phyloP scores from a whole-genome alignment of 2,797 vertebrate genomes.

The Onychomys arenicola region DNA sequence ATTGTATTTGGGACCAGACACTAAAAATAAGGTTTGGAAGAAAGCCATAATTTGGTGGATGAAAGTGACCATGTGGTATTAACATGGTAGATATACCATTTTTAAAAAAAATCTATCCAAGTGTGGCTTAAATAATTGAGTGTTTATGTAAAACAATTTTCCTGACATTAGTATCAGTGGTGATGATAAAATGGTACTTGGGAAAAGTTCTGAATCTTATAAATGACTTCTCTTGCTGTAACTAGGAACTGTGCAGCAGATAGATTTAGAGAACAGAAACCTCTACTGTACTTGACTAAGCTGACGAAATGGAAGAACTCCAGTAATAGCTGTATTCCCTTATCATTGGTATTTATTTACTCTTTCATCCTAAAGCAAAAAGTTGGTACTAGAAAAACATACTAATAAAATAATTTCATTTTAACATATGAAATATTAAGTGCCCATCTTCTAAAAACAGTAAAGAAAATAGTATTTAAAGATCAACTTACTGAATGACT shows the following conservation, averaged over 20 bases:
- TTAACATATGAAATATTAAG: neutral
- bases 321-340: neutral
- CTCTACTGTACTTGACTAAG: too few species aligned
- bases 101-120: neutral
- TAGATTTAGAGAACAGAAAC: neutral
- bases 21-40: neutral
- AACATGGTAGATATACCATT: neutral
- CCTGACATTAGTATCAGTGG: neutral
- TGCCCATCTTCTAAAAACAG: neutral
- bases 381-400: neutral
- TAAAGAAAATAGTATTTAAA: neutral
- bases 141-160: constrained; percentile 19
- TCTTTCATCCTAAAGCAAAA: neutral
- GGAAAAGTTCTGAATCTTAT: constrained; percentile 14
- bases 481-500: neutral
- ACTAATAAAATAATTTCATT: neutral
- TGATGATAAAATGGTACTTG: neutral
- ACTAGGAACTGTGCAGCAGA: neutral
- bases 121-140: neutral
- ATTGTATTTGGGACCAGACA: constrained; percentile 44
- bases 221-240: neutral
- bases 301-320: neutral
- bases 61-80: neutral
- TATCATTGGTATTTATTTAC: neutral
- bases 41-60: neutral